Evolutionary conservation across 2,113 vertebrate species (phyloP), one percentile per base, ranked within the genome.

Genomic region (Sinocyclocheilus anshuiensis): DNA sequence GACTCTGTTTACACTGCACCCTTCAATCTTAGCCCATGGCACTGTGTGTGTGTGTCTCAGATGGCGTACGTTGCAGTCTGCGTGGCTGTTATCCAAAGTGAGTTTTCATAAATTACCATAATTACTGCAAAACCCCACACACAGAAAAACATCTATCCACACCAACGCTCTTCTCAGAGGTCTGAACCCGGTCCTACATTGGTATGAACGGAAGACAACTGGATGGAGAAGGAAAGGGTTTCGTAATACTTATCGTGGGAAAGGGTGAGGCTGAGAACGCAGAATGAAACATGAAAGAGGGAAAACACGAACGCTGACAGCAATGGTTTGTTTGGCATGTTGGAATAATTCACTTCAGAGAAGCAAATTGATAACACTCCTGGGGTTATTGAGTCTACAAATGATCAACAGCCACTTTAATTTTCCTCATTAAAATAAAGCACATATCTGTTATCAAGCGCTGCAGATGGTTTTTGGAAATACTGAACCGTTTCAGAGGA

Each of bases 21-120:
- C 13, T 77, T 33, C 74, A 82, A 33, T 85, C 72, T 82, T 77
- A 81, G 81, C 88, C 71, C 67, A 86, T 84, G 81, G 76, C 75
- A 36, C 57, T 67, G 79, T 77, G 75, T 84, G 81, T 84, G 61
- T 71, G 48, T 78, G 77, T 75, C 36, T 78, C 45, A 76, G 50
- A 74, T 82, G 57, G 75, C 26, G 61, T 57, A 61, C 74, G 24
- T 76, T 88, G 48, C 75, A 77, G 82, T 77, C 36, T 61, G 77
- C 26, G 63, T 76, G 88, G 79, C 74, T 48, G 57, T 63, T 29
- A 57, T 78, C 65, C 57, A 86, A 77, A 86, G 50, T 20, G 8
- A 87, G 67, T 50, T 50, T 83, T 83, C 83, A 84, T 72, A 75
- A 83, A 83, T 80, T 42, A 83, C 24, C 53, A 85, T 72, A 83